Conservation (phyloP, 2,888 invertebrate genomes). For the Macrosoma leucophasiata region DNA sequence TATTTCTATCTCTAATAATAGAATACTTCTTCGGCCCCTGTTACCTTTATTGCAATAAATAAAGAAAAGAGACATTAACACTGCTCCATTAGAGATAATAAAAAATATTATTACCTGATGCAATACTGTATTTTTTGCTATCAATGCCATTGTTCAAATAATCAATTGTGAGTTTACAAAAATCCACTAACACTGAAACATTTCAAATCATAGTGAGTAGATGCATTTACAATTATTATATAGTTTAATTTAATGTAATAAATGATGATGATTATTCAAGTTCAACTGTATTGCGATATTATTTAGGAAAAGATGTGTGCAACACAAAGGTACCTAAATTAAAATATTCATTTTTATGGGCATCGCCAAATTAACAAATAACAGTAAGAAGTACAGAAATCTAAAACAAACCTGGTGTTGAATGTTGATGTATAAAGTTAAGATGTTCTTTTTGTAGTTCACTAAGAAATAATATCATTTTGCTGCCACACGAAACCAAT, state of each 20-base stretch:
- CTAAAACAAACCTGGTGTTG: conserved; percentile 45
- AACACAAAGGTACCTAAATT: too few relatives aligned
- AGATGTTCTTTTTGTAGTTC: conserved; percentile 66
- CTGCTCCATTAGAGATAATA: too few relatives aligned
- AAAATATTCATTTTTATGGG: too few relatives aligned
- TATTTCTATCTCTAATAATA: too few relatives aligned
- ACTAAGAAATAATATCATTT: conserved; percentile 65
- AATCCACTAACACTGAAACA: conserved; percentile 81
- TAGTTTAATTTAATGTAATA: conserved; percentile 6
- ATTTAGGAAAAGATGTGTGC: too few relatives aligned
- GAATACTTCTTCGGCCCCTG: too few relatives aligned
- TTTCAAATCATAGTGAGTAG: too few relatives aligned
- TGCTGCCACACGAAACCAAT: too few relatives aligned
- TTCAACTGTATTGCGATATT: too few relatives aligned
- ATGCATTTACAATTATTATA: too few relatives aligned
- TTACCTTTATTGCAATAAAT: too few relatives aligned
- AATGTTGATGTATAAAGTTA: conserved; percentile 48
- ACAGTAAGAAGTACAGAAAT: background rate
- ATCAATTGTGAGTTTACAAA: conserved; percentile 81
- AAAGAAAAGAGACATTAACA: too few relatives aligned
- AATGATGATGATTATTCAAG: background rate
- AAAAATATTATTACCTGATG: conserved; percentile 68
- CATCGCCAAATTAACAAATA: conserved; percentile 3
- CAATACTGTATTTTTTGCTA: conserved; percentile 75
- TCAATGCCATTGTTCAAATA: conserved; percentile 81